phyloP scores from a whole-genome alignment of 2,113 vertebrate species.

The Chroicocephalus ridibundus region DNA sequence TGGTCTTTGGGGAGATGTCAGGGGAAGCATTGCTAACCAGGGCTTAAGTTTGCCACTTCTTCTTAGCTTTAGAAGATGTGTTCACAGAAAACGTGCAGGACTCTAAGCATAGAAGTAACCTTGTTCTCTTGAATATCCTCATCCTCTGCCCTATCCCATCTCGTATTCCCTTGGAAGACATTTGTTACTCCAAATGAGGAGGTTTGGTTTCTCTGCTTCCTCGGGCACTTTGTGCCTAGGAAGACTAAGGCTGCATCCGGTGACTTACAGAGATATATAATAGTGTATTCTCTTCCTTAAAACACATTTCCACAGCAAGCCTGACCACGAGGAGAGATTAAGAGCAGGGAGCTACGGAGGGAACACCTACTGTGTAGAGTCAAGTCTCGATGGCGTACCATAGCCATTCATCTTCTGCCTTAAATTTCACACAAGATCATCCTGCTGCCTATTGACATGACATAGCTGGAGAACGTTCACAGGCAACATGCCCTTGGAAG shows the following conservation, averaged over 20 bases:
- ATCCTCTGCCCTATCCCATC: not conserved
- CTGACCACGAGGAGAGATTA: not conserved
- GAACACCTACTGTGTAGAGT: not conserved
- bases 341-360: not conserved
- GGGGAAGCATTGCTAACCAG: not conserved
- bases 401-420: not conserved
- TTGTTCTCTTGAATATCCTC: not conserved
- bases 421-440: not conserved
- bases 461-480: not conserved
- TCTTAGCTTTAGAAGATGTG: not conserved
- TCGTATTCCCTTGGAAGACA: not conserved
- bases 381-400: rapidly evolving
- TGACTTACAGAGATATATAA: not conserved
- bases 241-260: not conserved
- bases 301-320: not conserved
- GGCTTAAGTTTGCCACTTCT: not conserved
- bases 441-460: not conserved
- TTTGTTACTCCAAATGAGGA: not conserved
- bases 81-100: not conserved
- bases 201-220: not conserved
- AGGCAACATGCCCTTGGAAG: not conserved
- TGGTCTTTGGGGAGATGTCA: not conserved
- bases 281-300: not conserved
- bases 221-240: not conserved
- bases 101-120: not conserved